Conservation (phyloP, 2,888 invertebrate species). For the Tetropium fuscum region DNA sequence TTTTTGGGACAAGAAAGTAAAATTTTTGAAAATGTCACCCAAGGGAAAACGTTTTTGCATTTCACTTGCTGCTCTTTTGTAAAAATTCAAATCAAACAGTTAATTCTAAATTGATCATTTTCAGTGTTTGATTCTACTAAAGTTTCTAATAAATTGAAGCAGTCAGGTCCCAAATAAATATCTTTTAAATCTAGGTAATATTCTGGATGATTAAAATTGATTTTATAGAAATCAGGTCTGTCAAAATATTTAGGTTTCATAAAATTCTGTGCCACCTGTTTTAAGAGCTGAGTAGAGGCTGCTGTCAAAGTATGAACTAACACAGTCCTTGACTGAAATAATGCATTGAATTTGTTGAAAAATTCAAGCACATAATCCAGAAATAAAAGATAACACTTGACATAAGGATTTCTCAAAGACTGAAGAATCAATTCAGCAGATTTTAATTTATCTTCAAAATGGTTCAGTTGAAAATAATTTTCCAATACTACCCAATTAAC, state of each 20-base stretch:
- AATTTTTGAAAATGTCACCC: too few species aligned
- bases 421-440: background rate
- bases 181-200: too few species aligned
- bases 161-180: too few species aligned
- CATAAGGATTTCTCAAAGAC: background rate
- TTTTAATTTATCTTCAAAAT: background rate
- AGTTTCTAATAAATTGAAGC: too few species aligned
- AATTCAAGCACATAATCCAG: background rate
- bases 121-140: too few species aligned
- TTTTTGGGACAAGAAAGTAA: too few species aligned
- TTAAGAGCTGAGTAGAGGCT: background rate
- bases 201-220: too few species aligned
- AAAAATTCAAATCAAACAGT: background rate
- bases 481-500: too few species aligned
- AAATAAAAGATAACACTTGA: background rate
- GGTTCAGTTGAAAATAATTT: background rate
- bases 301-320: background rate
- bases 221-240: too few species aligned
- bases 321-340: background rate
- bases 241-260: background rate
- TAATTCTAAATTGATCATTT: background rate
- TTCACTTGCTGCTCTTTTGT: background rate
- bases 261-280: background rate
- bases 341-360: conserved; percentile 1
- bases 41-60: background rate